These are phyloP conservation scores for Neodiprion fabricii DNA, from an alignment of 1,140 invertebrate species.

Conservation along the genomic window DNA sequence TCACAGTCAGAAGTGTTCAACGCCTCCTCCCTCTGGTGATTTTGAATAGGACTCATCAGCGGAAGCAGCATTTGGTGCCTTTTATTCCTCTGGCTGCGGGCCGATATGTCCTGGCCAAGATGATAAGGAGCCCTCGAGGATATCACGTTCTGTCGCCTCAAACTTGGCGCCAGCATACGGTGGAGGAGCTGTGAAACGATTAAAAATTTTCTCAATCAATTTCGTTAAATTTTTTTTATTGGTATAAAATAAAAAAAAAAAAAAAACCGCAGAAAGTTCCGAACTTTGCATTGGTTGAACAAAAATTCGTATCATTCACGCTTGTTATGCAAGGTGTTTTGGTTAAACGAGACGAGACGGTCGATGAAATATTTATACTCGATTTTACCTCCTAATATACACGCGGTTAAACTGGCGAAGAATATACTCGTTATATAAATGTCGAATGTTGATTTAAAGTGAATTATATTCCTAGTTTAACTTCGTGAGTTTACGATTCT, in stretches of 20 bases:
- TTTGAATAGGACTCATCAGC: constrained; percentile 48
- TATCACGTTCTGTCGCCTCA: constrained; percentile 44
- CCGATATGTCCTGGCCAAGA: constrained; percentile 42
- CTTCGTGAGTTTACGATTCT: too few relatives aligned
- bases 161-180: constrained; percentile 47
- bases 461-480: too few relatives aligned
- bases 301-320: too few relatives aligned
- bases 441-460: too few relatives aligned
- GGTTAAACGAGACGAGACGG: too few relatives aligned
- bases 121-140: constrained; percentile 52
- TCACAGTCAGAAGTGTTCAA: constrained; percentile 60
- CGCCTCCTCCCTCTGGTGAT: constrained; percentile 46
- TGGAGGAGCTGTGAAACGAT: constrained; percentile 51
- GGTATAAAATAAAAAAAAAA: constrained; percentile 12
- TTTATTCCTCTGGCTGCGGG: constrained; percentile 50
- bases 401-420: too few relatives aligned
- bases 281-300: too few relatives aligned
- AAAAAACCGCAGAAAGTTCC: background rate
- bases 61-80: constrained; percentile 41
- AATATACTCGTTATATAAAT: too few relatives aligned
- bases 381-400: too few relatives aligned
- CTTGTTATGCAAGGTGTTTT: too few relatives aligned
- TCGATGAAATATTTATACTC: too few relatives aligned
- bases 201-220: constrained; percentile 21
- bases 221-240: constrained; percentile 25